Evolutionary conservation across 2,888 invertebrate genomes (phyloP).

Genomic region (Eugnorisma glareosa): DNA sequence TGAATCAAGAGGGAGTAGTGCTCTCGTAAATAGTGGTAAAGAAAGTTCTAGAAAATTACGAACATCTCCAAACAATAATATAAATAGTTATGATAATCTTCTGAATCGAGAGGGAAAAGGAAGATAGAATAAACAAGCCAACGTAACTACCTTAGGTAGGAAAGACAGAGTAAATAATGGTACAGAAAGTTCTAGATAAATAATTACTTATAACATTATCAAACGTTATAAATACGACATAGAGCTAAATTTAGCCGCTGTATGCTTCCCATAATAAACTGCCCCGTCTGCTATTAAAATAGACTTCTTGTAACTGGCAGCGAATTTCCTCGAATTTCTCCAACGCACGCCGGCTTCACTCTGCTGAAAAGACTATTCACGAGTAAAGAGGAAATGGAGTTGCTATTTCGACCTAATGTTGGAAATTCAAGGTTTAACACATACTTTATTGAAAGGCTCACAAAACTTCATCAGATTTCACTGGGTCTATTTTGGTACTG

Average conservation of each 20-base stretch:
- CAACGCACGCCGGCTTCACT: slow-evolving; percentile 26
- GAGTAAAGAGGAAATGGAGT: slow-evolving; percentile 20
- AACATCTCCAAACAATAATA: background rate
- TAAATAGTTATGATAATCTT: background rate
- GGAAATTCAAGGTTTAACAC: background rate
- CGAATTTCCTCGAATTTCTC: slow-evolving; percentile 51
- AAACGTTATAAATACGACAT: background rate
- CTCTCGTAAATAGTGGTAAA: background rate
- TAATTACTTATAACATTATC: background rate
- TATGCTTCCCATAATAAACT: background rate
- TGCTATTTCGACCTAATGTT: background rate
- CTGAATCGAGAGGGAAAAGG: background rate
- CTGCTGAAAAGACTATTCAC: slow-evolving; percentile 30
- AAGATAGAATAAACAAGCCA: background rate
- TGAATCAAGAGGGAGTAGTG: background rate
- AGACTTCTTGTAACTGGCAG: slow-evolving; percentile 40
- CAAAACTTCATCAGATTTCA: background rate
- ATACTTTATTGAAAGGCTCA: background rate
- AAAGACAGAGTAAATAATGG: background rate
- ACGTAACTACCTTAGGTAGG: background rate
- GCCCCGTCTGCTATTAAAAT: slow-evolving; percentile 23
- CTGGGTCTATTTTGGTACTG: too few relatives aligned
- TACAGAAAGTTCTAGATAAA: background rate
- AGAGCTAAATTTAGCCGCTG: background rate
- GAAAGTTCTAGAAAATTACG: background rate